These are phyloP conservation scores for Tyrophagus putrescentiae DNA, from an alignment of 1,140 invertebrate species.

Conservation along the genomic window DNA sequence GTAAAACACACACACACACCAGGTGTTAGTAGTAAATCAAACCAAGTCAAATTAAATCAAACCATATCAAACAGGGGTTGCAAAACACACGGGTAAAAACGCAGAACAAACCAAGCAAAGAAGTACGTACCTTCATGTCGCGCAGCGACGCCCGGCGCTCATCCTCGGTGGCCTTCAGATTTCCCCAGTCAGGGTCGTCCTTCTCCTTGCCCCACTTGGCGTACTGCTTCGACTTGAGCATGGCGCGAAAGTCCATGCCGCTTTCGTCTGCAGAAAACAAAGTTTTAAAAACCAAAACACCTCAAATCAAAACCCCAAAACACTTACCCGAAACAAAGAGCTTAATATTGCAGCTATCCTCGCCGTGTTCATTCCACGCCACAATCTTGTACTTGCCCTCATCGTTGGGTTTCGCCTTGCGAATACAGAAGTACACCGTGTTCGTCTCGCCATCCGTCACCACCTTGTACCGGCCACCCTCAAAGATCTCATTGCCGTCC, in stretches of 20 bases:
- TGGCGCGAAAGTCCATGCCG: slow-evolving; percentile 94
- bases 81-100: too few species aligned
- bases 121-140: slow-evolving; percentile 24
- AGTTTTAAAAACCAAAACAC: slow-evolving; percentile 21
- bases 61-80: too few species aligned
- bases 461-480: slow-evolving; percentile 81
- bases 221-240: slow-evolving; percentile 89
- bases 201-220: slow-evolving; percentile 81
- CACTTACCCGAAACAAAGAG: slow-evolving; percentile 81
- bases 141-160: slow-evolving; percentile 35
- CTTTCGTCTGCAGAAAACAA: slow-evolving; percentile 54
- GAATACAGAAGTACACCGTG: slow-evolving; percentile 77
- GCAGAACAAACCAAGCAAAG: neutral
- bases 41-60: too few species aligned
- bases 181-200: slow-evolving; percentile 41
- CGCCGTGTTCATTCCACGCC: slow-evolving; percentile 79
- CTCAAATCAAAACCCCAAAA: slow-evolving; percentile 1
- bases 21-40: too few species aligned
- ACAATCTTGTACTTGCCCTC: slow-evolving; percentile 90
- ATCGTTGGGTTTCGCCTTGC: slow-evolving; percentile 89
- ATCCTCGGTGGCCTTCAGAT: slow-evolving; percentile 80
- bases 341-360: slow-evolving; percentile 82
- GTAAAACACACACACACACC: too few species aligned
- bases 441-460: slow-evolving; percentile 75
- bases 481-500: slow-evolving; percentile 69